Conservation (phyloP, 2,888 invertebrate genomes). For the Lamellibrachia satsuma region DNA sequence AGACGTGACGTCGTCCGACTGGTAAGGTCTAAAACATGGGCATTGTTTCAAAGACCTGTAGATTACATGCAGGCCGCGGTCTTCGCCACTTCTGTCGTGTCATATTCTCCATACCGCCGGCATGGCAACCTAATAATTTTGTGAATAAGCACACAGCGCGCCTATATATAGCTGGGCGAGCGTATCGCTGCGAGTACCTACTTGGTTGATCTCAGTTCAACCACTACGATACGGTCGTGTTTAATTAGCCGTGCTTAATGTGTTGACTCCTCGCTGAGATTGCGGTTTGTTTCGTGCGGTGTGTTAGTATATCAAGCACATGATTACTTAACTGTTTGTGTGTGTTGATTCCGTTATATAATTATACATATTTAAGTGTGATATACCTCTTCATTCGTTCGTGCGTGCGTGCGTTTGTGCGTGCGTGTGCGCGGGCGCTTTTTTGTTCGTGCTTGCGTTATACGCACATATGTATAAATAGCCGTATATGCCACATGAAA, state of each 20-base stretch:
- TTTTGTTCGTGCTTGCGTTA: background rate
- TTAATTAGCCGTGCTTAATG: background rate
- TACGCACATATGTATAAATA: background rate
- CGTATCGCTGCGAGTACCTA: background rate
- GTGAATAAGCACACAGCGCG: background rate
- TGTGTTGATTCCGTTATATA: background rate
- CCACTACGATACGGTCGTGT: background rate
- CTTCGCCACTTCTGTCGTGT: background rate
- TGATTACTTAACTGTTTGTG: background rate
- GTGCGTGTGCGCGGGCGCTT: background rate
- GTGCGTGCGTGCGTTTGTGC: no score
- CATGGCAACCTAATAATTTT: background rate
- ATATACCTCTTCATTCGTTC: no score
- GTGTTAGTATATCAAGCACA: background rate
- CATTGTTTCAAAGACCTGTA: background rate
- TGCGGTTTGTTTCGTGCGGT: background rate
- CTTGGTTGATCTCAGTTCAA: background rate
- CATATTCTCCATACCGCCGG: background rate
- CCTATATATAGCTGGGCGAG: background rate
- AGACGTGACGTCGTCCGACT: background rate
- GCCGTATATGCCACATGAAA: background rate
- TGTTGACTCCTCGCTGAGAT: no score
- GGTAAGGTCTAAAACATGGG: background rate
- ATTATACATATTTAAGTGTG: no score
- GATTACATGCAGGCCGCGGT: background rate